Conservation (phyloP, 2,113 vertebrate genomes). For the Calonectris borealis region DNA sequence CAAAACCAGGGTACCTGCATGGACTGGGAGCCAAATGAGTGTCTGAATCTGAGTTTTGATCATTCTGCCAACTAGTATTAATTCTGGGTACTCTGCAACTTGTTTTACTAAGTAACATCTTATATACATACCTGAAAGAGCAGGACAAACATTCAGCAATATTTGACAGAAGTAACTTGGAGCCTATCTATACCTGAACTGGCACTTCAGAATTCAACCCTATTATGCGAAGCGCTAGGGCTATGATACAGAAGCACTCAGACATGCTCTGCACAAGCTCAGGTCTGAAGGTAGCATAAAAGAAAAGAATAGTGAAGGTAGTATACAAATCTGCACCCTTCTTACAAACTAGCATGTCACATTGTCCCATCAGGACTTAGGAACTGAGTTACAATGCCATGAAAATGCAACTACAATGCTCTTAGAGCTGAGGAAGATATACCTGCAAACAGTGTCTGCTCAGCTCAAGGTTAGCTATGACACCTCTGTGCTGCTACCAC, state of each 20-base stretch:
- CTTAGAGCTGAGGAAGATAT: not conserved
- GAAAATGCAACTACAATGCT: not conserved
- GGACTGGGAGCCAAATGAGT: fast-evolving
- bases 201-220: not conserved
- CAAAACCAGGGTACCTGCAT: not conserved
- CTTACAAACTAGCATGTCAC: no score
- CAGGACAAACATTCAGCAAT: not conserved
- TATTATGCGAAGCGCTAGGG: not conserved
- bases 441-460: not conserved
- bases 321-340: not conserved
- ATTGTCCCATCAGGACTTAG: not conserved
- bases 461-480: not conserved
- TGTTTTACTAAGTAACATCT: not conserved
- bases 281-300: not conserved
- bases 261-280: not conserved
- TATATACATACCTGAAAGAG: not conserved
- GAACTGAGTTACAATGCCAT: not conserved
- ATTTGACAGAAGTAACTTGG: not conserved
- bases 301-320: not conserved
- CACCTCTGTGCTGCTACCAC: not conserved
- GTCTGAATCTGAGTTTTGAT: not conserved
- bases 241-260: not conserved
- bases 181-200: not conserved
- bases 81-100: not conserved
- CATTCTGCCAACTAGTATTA: fast-evolving